phyloP scores from a whole-genome alignment of 2,797 vertebrate genomes.

The Telmatherina bonti region DNA sequence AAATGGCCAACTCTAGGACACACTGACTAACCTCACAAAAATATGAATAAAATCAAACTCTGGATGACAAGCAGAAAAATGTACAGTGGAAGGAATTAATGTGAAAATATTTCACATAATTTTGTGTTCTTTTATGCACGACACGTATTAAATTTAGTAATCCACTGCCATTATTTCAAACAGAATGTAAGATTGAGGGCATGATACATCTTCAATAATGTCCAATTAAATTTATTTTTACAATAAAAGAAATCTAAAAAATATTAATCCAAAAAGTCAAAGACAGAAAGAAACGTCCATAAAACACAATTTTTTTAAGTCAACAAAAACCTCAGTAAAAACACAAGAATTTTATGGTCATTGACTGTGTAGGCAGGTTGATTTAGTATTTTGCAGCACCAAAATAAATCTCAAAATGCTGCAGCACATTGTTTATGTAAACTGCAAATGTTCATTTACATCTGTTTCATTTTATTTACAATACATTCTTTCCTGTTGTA shows the following conservation, averaged over 20 bases:
- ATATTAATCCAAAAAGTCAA: no score
- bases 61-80: slow-evolving; percentile 30
- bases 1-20: slow-evolving; percentile 15
- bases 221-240: not conserved
- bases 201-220: not conserved
- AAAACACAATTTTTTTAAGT: no score
- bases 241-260: not conserved
- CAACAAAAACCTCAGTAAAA: slow-evolving; percentile 10
- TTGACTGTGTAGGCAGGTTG: not conserved
- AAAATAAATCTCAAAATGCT: not conserved
- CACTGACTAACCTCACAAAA: not conserved
- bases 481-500: not conserved
- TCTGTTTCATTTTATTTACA: not conserved
- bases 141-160: no score
- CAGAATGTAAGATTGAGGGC: not conserved
- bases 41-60: slow-evolving; percentile 16
- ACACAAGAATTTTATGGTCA: not conserved
- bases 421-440: not conserved
- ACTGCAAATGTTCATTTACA: not conserved
- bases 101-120: slow-evolving; percentile 20
- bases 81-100: slow-evolving; percentile 32
- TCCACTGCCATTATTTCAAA: not conserved
- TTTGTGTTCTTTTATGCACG: not conserved
- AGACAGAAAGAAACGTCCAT: not conserved
- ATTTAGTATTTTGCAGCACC: not conserved